Evolutionary conservation across 2,888 invertebrate genomes (phyloP), one percentile per base, ranked within the genome.

Genomic region (Leptodirus hochenwartii): DNA sequence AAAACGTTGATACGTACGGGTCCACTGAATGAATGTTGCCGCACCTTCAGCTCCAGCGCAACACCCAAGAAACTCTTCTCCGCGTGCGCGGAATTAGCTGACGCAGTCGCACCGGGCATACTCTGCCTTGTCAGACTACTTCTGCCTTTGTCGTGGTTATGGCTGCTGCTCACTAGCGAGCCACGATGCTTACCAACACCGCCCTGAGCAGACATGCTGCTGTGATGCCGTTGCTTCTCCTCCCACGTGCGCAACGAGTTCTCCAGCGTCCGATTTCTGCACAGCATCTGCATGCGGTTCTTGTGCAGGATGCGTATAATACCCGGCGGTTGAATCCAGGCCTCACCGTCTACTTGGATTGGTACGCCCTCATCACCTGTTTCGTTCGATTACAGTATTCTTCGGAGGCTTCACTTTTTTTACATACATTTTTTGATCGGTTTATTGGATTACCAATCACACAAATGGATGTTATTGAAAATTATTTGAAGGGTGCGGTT

Each of bases 261-360:
- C 55, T 95, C 93, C 40, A 95, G 63, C 4, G 78, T 76, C 43
- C 90, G 67, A 51, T 91, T 91, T 34, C 93, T 64, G 48, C 85
- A 87, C 14, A 96, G 61, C 84, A 96, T 90, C 61, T 93, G 93
- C 50, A 93, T 88, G 30, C 93, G 66, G 58, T 95, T 95, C 60
- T 95, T 95, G 57, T 95, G 95, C 41, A 90, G 74, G 41, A 96
- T 93, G 32, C 88, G 66, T 41, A 96, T 88, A 51, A 90, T 85
- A 20, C 95, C 95, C 0, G 96, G 93, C 1, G 90, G 88, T 54
- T 95, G 95, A 22, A 93, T 66, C 95, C 95, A 95, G 2, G 95
- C 93, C 56, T 96, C 96, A 0, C 95, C 96, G 50, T 96, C 95
- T 22, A 93, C 93, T 59, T 85, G 87, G 30, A 93, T 84, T 1